Evolutionary conservation across 2,797 vertebrate genomes (phyloP).

Genomic region (Buphagus erythrorhynchus): DNA sequence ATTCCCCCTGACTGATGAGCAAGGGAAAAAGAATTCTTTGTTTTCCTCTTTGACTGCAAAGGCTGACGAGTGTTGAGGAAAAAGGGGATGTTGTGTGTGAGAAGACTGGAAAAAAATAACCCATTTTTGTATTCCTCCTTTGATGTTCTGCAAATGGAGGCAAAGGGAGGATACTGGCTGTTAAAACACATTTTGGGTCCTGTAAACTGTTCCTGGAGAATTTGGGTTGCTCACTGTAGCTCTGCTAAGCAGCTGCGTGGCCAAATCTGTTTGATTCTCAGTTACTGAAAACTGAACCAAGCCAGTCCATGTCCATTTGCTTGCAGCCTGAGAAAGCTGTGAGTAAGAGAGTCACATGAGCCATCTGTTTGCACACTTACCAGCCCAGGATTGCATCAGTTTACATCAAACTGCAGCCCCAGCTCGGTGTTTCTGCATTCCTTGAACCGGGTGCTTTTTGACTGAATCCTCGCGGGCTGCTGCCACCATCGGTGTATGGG

Average conservation of each 20-base stretch:
- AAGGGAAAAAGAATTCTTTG: constrained; percentile 40
- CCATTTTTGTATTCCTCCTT: neutral
- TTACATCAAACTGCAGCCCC: neutral
- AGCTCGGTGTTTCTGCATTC: neutral
- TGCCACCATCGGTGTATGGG: rapidly evolving
- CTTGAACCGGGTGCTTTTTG: rapidly evolving
- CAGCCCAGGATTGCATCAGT: neutral
- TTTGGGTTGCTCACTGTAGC: neutral
- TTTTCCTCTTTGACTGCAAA: neutral
- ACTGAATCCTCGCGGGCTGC: neutral
- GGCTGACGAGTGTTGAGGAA: neutral
- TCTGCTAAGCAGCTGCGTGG: neutral
- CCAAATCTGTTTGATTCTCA: neutral
- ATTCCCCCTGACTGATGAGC: neutral
- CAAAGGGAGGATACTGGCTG: neutral
- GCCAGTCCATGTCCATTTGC: neutral
- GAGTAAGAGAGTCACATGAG: constrained; percentile 36
- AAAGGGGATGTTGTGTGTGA: neutral
- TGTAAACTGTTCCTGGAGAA: neutral
- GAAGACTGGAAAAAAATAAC: neutral
- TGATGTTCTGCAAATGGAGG: neutral
- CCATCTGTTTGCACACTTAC: constrained; percentile 25
- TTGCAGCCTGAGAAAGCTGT: constrained; percentile 1
- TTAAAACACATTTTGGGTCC: neutral
- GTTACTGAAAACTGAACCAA: neutral